These are phyloP conservation scores for Chiroxiphia lanceolata DNA, from an alignment of 2,797 vertebrate genomes.

Conservation along the genomic window DNA sequence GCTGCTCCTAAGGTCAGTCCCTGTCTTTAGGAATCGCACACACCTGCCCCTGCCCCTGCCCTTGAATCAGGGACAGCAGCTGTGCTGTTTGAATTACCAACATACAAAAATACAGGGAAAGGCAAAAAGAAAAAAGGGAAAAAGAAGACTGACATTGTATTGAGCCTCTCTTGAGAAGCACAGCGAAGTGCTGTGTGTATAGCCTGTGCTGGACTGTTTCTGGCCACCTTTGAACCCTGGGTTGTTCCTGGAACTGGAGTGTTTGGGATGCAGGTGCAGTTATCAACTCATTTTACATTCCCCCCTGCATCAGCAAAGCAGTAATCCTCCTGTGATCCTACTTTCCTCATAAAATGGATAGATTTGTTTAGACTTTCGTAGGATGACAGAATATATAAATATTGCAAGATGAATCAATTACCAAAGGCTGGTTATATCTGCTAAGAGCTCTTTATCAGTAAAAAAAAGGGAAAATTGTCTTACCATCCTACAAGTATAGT, in stretches of 20 bases:
- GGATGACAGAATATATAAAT: background rate
- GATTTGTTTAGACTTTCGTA: background rate
- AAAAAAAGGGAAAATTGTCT: background rate
- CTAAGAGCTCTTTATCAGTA: background rate
- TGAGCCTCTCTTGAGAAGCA: background rate
- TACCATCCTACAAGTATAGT: background rate
- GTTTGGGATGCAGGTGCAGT: background rate
- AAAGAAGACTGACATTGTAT: accelerated
- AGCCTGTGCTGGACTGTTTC: background rate
- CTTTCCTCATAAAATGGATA: background rate
- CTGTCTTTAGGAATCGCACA: accelerated
- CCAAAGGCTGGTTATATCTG: background rate
- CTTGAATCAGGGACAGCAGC: background rate
- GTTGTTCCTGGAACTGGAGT: background rate
- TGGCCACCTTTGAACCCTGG: background rate
- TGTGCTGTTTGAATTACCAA: background rate
- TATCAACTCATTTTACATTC: background rate
- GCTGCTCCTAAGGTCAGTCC: background rate
- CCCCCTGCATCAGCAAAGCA: background rate
- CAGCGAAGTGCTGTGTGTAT: background rate
- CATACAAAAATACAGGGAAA: background rate
- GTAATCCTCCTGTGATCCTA: background rate
- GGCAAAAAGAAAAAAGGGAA: background rate
- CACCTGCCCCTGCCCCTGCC: background rate
- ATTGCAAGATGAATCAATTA: background rate